Conservation (phyloP, 2,888 invertebrate species). For the Lagria hirta region DNA sequence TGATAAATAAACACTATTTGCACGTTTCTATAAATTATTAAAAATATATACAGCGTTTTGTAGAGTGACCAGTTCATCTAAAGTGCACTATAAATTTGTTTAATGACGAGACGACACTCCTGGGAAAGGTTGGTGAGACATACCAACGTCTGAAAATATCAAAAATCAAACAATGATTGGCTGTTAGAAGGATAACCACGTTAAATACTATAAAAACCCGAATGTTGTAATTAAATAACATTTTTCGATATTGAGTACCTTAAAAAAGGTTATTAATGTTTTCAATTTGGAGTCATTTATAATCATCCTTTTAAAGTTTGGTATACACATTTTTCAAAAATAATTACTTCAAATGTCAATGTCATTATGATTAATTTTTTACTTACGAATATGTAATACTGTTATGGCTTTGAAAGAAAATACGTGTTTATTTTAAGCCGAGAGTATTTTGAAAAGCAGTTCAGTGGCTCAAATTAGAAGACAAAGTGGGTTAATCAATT, state of each 20-base stretch:
- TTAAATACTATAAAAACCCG: neutral
- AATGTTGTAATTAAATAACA: neutral
- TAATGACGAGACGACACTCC: constrained; percentile 20
- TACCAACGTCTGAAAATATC: constrained; percentile 11
- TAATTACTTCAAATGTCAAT: too few species aligned
- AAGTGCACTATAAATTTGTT: constrained; percentile 6
- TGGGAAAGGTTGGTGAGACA: constrained; percentile 13
- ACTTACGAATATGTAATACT: too few species aligned
- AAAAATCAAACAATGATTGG: constrained; percentile 5
- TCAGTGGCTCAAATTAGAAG: too few species aligned
- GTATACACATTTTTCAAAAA: too few species aligned
- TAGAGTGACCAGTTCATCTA: constrained; percentile 5
- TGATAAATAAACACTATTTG: too few species aligned
- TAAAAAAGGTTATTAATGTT: neutral
- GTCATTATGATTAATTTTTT: too few species aligned
- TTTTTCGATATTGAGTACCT: neutral
- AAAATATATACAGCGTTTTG: constrained; percentile 8
- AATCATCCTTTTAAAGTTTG: neutral
- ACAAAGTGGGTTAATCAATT: too few species aligned
- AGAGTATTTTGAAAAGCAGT: too few species aligned
- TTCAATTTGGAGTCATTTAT: neutral
- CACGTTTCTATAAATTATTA: too few species aligned
- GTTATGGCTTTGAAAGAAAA: too few species aligned
- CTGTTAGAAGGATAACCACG: too few species aligned
- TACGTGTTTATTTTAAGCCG: too few species aligned